Percentiles rank a stretch among this genome's conserved stretches.
phyloP scores from a whole-genome alignment of 2,113 vertebrate genomes.

The Oenanthe melanoleuca region DNA sequence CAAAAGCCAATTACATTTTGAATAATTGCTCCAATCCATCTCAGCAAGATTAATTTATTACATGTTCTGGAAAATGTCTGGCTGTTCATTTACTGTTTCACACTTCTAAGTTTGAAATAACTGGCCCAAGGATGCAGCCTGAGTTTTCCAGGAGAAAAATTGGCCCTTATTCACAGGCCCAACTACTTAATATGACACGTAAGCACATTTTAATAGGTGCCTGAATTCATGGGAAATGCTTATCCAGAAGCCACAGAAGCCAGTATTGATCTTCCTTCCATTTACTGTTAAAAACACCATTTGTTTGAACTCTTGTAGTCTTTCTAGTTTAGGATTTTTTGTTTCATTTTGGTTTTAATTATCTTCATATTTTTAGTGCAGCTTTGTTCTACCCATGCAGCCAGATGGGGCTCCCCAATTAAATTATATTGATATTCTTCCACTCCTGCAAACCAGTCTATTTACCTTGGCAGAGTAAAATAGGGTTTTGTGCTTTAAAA shows the following conservation, averaged over 20 bases:
- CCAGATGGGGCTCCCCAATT: constrained; percentile 30
- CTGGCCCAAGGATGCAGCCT: background rate
- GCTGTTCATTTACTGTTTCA: background rate
- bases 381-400: constrained; percentile 28
- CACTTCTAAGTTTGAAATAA: background rate
- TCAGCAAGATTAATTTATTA: background rate
- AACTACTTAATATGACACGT: background rate
- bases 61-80: background rate
- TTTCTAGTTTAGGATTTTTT: background rate
- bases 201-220: background rate
- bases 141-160: background rate
- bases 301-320: background rate
- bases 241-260: background rate
- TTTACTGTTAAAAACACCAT: constrained; percentile 11
- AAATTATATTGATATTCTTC: background rate
- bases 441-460: background rate
- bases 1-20: constrained; percentile 19
- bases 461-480: background rate
- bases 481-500: background rate
- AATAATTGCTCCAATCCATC: background rate
- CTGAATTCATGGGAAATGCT: background rate
- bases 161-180: background rate
- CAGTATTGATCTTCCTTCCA: background rate
- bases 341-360: constrained; percentile 33
- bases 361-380: background rate